Evolutionary conservation across 2,797 vertebrate genomes (phyloP).

Genomic region (Choloepus didactylus): DNA sequence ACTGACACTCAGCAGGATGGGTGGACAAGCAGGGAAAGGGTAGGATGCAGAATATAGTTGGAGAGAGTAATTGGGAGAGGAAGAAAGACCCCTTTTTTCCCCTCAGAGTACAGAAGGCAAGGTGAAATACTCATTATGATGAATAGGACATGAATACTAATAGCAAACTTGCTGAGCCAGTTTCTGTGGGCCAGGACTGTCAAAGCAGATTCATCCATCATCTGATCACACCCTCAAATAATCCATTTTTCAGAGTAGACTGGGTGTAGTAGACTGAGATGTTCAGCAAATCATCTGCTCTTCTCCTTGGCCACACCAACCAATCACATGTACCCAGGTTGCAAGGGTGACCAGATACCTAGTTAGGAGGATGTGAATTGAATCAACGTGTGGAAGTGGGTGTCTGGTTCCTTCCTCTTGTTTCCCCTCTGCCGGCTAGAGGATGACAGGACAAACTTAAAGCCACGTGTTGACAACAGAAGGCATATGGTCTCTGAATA

Average conservation of each 20-base stretch:
- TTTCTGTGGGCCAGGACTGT: neutral
- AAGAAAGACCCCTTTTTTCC: neutral
- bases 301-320: neutral
- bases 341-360: neutral
- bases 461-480: neutral
- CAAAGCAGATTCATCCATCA: neutral
- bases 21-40: no score
- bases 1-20: fast-evolving
- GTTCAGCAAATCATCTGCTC: neutral
- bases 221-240: neutral
- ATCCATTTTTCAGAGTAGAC: neutral
- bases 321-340: neutral
- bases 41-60: neutral
- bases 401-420: neutral
- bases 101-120: neutral
- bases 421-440: neutral
- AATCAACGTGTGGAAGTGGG: neutral
- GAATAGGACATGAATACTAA: neutral
- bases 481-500: fast-evolving
- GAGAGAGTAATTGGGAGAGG: neutral
- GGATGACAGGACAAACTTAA: neutral
- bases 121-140: neutral
- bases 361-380: neutral
- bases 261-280: neutral
- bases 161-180: neutral